Evolutionary conservation across 2,113 vertebrate genomes (phyloP), one percentile per base, ranked within the genome.

Genomic region (Chaenogobius annularis): DNA sequence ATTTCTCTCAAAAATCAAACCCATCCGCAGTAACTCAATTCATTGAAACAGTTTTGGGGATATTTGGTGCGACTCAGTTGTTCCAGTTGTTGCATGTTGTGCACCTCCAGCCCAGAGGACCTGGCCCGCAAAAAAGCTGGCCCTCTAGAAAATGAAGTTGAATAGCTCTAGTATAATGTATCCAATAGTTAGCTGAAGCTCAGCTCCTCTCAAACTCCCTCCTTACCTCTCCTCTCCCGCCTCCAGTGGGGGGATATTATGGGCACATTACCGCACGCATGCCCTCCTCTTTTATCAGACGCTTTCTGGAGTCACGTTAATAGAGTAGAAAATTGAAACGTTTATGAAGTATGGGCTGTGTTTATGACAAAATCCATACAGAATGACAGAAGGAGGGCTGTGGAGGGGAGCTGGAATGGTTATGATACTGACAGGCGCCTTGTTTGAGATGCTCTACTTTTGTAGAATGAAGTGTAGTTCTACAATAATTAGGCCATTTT

Each of bases 281-380:
- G 95, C 93, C 94, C 94, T 94, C 92, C 94, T 95, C 95, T 95
- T 96, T 96, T 96, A 97, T 97, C 96, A 97, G 94, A 94, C 94
- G 94, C 95, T 94, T 95, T 95, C 20, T 96, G 94, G 97, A 96
- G 95, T 96, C 96, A 98, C 96, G 95, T 96, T 97, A 98, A 98
- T 98, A 97, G 96, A 97, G 95, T 96, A 96, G 96, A 96, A 98
- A 97, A 98, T 97, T 95, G 95, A 96, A 96, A 98, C 96, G 95
- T 98, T 98, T 97, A 96, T 96, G 96, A 98, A 98, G 96, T 96
- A 97, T 96, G 94, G 95, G 95, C 94, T 87, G 93, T 97, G 96
- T 98, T 97, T 97, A 96, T 96, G 95, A 97, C 96, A 96, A 96
- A 97, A 97, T 98, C 96, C 95, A 96, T 97, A 96, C 96, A 96